Base-by-base conservation (phyloP, 2,888 invertebrate genomes). In the Schizaphis graminum region DNA sequence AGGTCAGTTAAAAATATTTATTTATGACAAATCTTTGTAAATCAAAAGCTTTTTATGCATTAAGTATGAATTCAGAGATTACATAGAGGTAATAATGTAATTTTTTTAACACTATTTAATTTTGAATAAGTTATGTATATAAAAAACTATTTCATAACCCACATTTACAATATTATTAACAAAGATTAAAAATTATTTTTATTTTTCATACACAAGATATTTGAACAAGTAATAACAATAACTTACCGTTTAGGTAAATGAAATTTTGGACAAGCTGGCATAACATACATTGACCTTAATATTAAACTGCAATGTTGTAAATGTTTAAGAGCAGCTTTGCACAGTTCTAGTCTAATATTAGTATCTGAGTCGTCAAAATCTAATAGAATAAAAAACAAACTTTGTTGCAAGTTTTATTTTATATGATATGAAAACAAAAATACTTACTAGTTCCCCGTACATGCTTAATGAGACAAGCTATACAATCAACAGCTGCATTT, bases 201-300 rank as follows among this genome's bases (percentile, higher is more conserved):
- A 56, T 86, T 28, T 13, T 41, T 13, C 26, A n/a, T 57, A 28
- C 3, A 87, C n/a, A 85, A 91, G 28, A 85, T 28, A 85, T 28
- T 84, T 28, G 8, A 5, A 53, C 0, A n/a, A 61, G 7, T n/a
- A 67, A n/a, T 5, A 57, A 44, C 44, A 89, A 84, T 88, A 49
- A 92, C 91, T 91, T 94, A 95, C 95, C 95, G 96, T 95, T 98
- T 98, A 0, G 98, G 98, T 28, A 98, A 97, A 96, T 98, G 98
- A 95, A 99, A 99, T 95, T 98, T 98, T 0, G 99, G 99, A 96
- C 98, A 98, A 95, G 98, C 98, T 0, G 99, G 98, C 98, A 99
- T 99, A 95, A 97, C 97, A 96, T 98, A 98, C 98, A 99, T 98
- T 96, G 98, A 98, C 7, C 98, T 97, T 93, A 99, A 96, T 95